These are phyloP conservation scores for Sciurus carolinensis DNA, from an alignment of 2,797 vertebrate genomes.

Conservation along the genomic window DNA sequence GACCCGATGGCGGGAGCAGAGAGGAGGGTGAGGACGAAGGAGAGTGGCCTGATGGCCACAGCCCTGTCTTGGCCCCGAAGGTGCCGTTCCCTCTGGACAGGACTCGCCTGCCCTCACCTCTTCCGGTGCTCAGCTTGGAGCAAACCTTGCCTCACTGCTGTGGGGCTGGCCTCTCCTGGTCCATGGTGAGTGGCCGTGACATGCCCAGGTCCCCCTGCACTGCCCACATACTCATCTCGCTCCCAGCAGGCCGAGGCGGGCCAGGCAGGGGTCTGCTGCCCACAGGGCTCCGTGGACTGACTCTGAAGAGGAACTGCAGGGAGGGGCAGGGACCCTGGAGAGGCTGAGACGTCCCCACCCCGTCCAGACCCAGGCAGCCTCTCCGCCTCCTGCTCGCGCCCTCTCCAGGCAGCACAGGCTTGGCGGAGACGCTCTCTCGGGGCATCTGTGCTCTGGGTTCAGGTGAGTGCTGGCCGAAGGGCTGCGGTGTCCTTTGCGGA, in stretches of 20 bases:
- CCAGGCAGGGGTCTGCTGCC: too few species aligned
- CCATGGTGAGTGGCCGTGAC: too few species aligned
- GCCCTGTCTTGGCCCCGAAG: too few species aligned
- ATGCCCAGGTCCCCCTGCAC: too few species aligned
- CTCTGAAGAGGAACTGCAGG: too few species aligned
- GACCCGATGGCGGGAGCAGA: neutral
- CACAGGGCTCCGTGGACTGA: too few species aligned
- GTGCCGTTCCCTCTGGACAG: too few species aligned
- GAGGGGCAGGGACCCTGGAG: too few species aligned
- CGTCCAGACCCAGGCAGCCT: neutral
- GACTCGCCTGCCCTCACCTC: neutral
- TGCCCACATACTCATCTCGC: too few species aligned
- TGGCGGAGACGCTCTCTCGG: neutral
- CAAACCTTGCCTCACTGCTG: neutral
- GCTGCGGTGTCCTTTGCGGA: too few species aligned
- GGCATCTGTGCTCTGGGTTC: neutral
- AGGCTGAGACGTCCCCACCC: too few species aligned
- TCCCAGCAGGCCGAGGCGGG: too few species aligned
- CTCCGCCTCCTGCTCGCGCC: neutral
- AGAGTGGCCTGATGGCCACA: fast-evolving
- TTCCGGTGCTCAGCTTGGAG: fast-evolving
- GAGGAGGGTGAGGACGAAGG: neutral
- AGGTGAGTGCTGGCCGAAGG: neutral
- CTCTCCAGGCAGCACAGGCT: neutral
- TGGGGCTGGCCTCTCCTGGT: fast-evolving